Evolutionary conservation across 2,888 invertebrate genomes (phyloP), one percentile per base, ranked within the genome.

Genomic region (Spisula subtruncata): DNA sequence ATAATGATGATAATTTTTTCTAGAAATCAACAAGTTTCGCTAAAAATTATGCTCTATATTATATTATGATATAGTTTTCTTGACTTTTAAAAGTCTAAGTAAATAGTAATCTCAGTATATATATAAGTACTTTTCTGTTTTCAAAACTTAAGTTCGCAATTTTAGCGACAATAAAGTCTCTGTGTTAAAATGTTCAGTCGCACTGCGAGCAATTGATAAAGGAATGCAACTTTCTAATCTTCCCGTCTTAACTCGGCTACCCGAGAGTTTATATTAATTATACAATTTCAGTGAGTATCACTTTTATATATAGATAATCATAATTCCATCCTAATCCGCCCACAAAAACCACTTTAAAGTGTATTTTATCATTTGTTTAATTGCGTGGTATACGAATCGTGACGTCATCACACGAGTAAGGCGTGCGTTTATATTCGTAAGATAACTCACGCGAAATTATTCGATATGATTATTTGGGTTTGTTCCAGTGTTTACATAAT

Each of bases 371-470:
- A 75, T 75, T 75, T 75, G 16, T 16, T n/a, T 32, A 75, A 75
- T 25, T 35, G 75, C 75, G 75, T 75, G 75, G 75, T 75, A n/a
- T n/a, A 75, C 32, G 32, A 16, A 16, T 32, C 75, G 16, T 75
- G 75, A 75, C 75, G 75, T 75, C 75, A 75, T 75, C 75, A 75
- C n/a, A 32, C 35, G 35, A 75, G 2, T 75, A 75, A 75, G 32
- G n/a, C n/a, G n/a, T n/a, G 75, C 18, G 75, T 75, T 75, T 32
- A 32, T 75, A 75, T 41, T 35, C 35, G 35, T 41, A 32, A 18
- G 75, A 10, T 25, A 60, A 60, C 60, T 60, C n/a, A 60, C 60
- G 20, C 10, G 4, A 60, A 60, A 12, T 2, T 66, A 25, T 66
- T n/a, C 60, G n/a, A 66, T 66, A 66, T 66, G 60, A 66, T n/a